These are phyloP conservation scores for Coecobrya sp. DNA, from an alignment of 2,888 invertebrate species.

Conservation along the genomic window DNA sequence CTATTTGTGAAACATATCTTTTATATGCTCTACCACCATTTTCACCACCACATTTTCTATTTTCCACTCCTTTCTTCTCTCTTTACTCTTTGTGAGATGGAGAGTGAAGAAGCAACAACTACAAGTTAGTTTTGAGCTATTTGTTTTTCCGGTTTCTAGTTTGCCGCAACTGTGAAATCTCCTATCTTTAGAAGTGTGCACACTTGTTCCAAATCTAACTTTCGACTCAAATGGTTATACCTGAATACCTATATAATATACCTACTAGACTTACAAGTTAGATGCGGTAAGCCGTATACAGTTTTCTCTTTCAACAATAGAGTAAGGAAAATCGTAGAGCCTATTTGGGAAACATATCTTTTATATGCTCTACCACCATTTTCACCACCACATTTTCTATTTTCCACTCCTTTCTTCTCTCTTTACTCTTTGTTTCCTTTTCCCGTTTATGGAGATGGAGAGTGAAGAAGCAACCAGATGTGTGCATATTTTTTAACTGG, in stretches of 20 bases:
- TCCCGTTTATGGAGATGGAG: not conserved
- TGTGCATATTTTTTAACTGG: constrained; percentile 9
- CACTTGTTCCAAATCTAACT: not conserved
- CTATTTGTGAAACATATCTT: constrained; percentile 63
- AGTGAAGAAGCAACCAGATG: constrained; percentile 13
- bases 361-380: constrained; percentile 69
- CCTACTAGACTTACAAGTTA: not conserved
- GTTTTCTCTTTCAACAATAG: constrained; percentile 16
- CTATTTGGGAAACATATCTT: constrained; percentile 64
- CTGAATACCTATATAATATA: not conserved
- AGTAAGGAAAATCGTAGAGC: not conserved
- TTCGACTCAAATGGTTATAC: not conserved
- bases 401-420: constrained; percentile 25
- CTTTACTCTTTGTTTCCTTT: constrained; percentile 56
- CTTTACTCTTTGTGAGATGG: constrained; percentile 48
- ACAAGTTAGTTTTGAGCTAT: not conserved
- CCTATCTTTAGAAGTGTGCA: not conserved
- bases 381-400: constrained; percentile 72
- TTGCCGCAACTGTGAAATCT: not conserved
- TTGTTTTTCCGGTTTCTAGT: not conserved
- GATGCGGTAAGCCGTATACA: constrained; percentile 19
- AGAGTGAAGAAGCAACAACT: not conserved
- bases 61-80: constrained; percentile 25
- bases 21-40: constrained; percentile 69
- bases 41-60: constrained; percentile 72